Conservation (phyloP, 2,797 vertebrate species). For the Lacerta bilineata region DNA sequence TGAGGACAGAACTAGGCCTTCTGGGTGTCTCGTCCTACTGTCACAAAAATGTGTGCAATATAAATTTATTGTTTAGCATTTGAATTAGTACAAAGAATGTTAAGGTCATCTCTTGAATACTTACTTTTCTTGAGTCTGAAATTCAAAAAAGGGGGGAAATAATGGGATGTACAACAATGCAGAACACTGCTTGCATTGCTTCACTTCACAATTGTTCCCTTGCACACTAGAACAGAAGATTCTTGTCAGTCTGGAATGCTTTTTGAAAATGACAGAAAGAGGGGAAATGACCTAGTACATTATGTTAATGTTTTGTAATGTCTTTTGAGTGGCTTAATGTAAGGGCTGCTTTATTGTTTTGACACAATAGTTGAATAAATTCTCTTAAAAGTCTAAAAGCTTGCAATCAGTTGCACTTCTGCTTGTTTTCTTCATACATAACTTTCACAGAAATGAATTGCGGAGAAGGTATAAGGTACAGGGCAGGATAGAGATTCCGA, state of each 20-base stretch:
- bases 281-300: slow-evolving; percentile 75
- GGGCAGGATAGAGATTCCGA: neutral
- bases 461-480: neutral
- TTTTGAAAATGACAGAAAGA: slow-evolving; percentile 83
- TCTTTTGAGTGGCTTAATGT: slow-evolving; percentile 71
- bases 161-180: slow-evolving; percentile 64
- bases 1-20: slow-evolving; percentile 77
- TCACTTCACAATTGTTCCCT: slow-evolving; percentile 67
- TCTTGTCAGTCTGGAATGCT: slow-evolving; percentile 73
- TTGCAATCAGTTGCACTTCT: slow-evolving; percentile 65
- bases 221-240: slow-evolving; percentile 69
- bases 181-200: slow-evolving; percentile 67
- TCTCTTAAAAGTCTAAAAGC: slow-evolving; percentile 73
- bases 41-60: slow-evolving; percentile 41
- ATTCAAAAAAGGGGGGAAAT: slow-evolving; percentile 27
- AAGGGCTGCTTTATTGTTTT: slow-evolving; percentile 81
- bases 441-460: slow-evolving; percentile 15
- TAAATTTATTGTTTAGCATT: slow-evolving; percentile 55
- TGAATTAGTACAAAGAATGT: slow-evolving; percentile 59
- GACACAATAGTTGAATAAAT: slow-evolving; percentile 81
- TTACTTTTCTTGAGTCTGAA: slow-evolving; percentile 60
- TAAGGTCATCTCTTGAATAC: slow-evolving; percentile 50
- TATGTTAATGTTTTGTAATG: slow-evolving; percentile 83
- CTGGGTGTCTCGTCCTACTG: slow-evolving; percentile 45
- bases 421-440: slow-evolving; percentile 28